Conservation (phyloP, 64 coral and sea anemone species). For the Pocillopora verrucosa region DNA sequence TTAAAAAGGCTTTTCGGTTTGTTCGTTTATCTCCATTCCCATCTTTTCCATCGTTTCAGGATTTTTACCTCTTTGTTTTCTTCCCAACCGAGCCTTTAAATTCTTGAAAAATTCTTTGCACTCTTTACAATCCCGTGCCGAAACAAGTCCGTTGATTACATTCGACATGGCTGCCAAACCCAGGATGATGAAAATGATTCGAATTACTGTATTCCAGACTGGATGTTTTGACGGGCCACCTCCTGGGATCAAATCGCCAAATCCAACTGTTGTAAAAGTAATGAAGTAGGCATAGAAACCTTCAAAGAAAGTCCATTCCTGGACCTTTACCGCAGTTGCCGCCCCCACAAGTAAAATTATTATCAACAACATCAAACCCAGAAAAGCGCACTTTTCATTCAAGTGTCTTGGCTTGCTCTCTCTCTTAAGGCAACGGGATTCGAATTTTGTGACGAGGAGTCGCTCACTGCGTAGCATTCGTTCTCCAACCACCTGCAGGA, state of each 20-base stretch:
- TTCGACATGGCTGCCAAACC: constrained; percentile 31
- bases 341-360: constrained; percentile 12
- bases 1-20: background rate
- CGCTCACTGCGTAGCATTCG: constrained; percentile 16
- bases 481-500: constrained; percentile 59
- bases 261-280: constrained; percentile 61
- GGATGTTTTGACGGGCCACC: background rate
- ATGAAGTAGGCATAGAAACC: constrained; percentile 63
- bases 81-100: background rate
- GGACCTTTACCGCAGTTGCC: background rate
- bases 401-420: constrained; percentile 16
- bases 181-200: background rate
- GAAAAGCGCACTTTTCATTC: constrained; percentile 30
- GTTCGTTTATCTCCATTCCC: background rate
- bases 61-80: background rate
- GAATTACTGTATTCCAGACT: background rate
- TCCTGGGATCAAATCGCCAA: constrained; percentile 40
- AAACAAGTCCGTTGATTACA: background rate
- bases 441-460: constrained; percentile 30
- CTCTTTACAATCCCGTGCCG: background rate
- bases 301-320: constrained; percentile 37
- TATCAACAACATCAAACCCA: constrained; percentile 15
- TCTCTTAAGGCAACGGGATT: constrained; percentile 26
- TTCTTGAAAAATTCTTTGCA: background rate
- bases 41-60: background rate